A percentile compares a stretch with the other conserved stretches of the same genome.
Evolutionary conservation across 30 jellyfish, hydroid and myxozoan genomes (phyloP).

Genomic region (Aurelia sp.): DNA sequence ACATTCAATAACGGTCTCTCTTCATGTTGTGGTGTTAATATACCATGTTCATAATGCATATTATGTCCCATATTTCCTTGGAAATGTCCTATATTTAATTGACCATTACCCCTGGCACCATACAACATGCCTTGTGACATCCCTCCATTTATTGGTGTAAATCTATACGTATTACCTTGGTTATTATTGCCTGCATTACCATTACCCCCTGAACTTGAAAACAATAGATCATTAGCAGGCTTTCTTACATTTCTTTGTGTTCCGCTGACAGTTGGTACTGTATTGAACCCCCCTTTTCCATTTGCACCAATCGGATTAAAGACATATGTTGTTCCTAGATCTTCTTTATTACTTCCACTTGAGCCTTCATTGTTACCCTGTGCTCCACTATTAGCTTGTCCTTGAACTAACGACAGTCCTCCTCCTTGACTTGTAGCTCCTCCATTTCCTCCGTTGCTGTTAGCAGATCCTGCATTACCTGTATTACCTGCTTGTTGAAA

Average conservation of each 20-base stretch:
- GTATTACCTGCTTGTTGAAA: constrained; percentile 27
- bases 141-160: constrained; percentile 33
- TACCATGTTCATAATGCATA: constrained; percentile 24
- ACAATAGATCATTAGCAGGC: constrained; percentile 29
- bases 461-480: constrained; percentile 6
- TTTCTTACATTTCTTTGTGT: constrained; percentile 50
- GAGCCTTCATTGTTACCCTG: constrained; percentile 35
- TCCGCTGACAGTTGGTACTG: constrained; percentile 56
- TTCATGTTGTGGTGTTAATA: constrained; percentile 40
- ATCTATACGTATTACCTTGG: constrained; percentile 16
- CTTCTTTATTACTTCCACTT: constrained; percentile 11
- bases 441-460: constrained; percentile 19
- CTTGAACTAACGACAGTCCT: constrained; percentile 21
- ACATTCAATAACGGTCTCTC: constrained; percentile 16
- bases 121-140: too few relatives aligned
- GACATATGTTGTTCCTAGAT: constrained; percentile 51
- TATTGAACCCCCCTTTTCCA: constrained; percentile 49
- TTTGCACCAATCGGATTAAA: constrained; percentile 15
- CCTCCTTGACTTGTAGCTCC: constrained; percentile 13
- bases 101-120: not conserved
- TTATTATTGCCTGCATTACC: not conserved
- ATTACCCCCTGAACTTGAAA: constrained; percentile 5
- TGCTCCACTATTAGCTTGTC: constrained; percentile 13
- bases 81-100: not conserved
- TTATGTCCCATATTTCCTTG: not conserved